phyloP scores from a whole-genome alignment of 2,888 invertebrate genomes.

The Atrina japonica region DNA sequence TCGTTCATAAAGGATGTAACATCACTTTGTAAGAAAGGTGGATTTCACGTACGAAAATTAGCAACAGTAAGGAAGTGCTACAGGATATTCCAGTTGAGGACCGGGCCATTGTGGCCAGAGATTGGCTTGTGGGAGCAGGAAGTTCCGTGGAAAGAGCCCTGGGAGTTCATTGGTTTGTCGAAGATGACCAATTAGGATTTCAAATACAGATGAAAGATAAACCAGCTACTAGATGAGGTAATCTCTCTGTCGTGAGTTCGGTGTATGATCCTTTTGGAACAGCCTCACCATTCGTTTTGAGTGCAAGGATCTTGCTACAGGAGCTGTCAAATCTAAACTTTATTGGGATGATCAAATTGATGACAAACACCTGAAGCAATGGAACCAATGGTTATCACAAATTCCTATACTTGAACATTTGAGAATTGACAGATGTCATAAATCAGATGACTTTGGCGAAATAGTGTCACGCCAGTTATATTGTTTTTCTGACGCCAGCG shows the following conservation, averaged over 20 bases:
- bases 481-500: slow-evolving; percentile 39
- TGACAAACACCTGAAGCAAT: slow-evolving; percentile 17
- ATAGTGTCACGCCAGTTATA: slow-evolving; percentile 29
- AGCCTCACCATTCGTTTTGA: slow-evolving; percentile 37
- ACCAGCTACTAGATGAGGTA: slow-evolving; percentile 26
- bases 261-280: slow-evolving; percentile 43
- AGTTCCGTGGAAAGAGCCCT: slow-evolving; percentile 21
- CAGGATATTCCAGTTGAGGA: slow-evolving; percentile 34
- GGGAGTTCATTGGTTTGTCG: slow-evolving; percentile 36
- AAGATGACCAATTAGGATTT: slow-evolving; percentile 35
- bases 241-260: too few species aligned
- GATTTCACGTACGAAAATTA: slow-evolving; percentile 30
- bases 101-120: slow-evolving; percentile 21
- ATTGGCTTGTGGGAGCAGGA: neutral
- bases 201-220: slow-evolving; percentile 13
- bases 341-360: slow-evolving; percentile 40
- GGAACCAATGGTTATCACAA: slow-evolving; percentile 22
- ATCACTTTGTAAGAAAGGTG: slow-evolving; percentile 25
- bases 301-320: slow-evolving; percentile 29
- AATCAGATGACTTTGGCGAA: slow-evolving; percentile 32
- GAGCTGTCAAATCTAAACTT: slow-evolving; percentile 15
- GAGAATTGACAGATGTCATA: slow-evolving; percentile 31
- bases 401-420: slow-evolving; percentile 4
- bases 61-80: slow-evolving; percentile 14
- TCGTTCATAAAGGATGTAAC: slow-evolving; percentile 5